Base-by-base conservation (phyloP, 2,888 invertebrate genomes). In the Phanerotoma sp. region DNA sequence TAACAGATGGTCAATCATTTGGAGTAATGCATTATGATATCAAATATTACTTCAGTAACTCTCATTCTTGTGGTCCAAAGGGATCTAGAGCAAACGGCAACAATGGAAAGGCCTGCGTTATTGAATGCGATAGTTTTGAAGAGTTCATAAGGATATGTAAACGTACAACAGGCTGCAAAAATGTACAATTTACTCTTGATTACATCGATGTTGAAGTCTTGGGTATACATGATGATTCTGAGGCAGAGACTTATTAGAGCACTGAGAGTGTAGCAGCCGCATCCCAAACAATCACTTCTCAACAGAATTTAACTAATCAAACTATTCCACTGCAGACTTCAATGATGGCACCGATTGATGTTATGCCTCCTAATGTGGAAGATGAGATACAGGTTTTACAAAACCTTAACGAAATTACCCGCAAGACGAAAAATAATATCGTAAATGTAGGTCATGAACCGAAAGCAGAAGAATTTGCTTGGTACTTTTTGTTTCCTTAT, bases 381-480 rank as follows among this genome's bases (percentile, higher is more conserved):
- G 58, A 66, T n/a, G 61, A 59, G 21, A 22, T 63, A 18, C 41
- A 65, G 11, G 62, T 58, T 9, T 44, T 55, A n/a, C 7, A 28
- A n/a, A 56, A 56, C 35, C 9, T 61, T 9, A 64, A 60, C 47
- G 44, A 60, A 51, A 58, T 61, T 54, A 15, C 47, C 37, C 54
- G 61, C 5, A 65, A 66, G 47, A 68, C 66, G 30, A 56, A 47
- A n/a, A 56, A 61, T 41, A 67, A 68, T 55, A 68, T 66, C 53
- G 64, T 66, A 0, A 68, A 69, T 55, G 62, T 55, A 15, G 50
- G 21, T n/a, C 51, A 48, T 16, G 56, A 58, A 41, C 18, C 42
- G 15, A 56, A 53, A 45, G 62, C 66, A 57, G 70, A 69, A 60
- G 66, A 67, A 56, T 68, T 67, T 30, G 54, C 65, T 1, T 68